Percentiles rank a stretch among this genome's conserved stretches.
Conservation (phyloP, 2,888 invertebrate genomes). For the Hydrotaea diabolus region DNA sequence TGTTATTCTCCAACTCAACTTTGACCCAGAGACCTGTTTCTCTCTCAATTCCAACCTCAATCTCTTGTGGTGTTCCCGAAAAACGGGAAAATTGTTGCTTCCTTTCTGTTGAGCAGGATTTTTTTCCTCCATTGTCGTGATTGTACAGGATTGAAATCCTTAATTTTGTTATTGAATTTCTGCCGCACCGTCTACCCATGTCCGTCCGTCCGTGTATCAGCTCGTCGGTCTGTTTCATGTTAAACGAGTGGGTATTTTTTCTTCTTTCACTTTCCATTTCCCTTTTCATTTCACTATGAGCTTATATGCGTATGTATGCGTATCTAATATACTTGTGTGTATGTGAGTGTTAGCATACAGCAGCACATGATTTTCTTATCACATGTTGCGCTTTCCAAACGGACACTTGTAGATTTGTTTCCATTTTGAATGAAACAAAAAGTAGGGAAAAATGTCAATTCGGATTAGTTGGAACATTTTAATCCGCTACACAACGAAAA, state of each 20-base stretch:
- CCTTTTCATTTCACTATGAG: neutral
- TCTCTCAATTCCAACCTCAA: neutral
- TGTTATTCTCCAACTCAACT: neutral
- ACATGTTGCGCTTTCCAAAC: constrained; percentile 59
- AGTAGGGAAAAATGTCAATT: neutral
- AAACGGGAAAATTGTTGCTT: constrained; percentile 19
- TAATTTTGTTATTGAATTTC: constrained; percentile 6
- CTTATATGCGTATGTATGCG: neutral
- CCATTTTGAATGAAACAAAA: neutral
- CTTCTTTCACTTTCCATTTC: neutral
- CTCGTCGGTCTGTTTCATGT: no score
- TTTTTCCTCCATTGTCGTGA: neutral
- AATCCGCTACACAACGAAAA: neutral
- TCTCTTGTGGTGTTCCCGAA: neutral
- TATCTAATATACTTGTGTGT: no score
- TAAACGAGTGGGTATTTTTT: no score
- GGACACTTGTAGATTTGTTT: constrained; percentile 57
- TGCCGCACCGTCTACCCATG: no score
- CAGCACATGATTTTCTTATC: constrained; percentile 51
- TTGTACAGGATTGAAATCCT: neutral
- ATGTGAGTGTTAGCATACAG: neutral
- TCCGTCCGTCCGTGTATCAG: neutral
- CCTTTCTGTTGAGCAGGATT: neutral
- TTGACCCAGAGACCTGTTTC: constrained; percentile 12
- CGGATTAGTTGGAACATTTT: constrained; percentile 14